These are phyloP conservation scores for Brachyalestes nurse DNA, from an alignment of 2,797 vertebrate genomes.

Conservation along the genomic window DNA sequence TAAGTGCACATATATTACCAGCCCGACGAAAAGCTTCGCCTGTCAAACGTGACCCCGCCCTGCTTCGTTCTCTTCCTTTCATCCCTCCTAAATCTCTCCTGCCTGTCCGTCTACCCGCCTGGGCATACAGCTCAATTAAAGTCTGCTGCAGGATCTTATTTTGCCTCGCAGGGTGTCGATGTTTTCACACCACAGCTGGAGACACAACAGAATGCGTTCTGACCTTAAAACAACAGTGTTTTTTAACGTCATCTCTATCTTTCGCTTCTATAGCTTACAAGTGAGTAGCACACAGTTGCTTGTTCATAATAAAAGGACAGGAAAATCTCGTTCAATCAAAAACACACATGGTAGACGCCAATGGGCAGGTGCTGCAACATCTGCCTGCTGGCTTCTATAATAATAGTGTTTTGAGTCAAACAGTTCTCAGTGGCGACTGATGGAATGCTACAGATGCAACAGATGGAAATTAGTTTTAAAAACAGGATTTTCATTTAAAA, in stretches of 20 bases:
- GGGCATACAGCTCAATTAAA: constrained; percentile 76
- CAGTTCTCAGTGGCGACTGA: background rate
- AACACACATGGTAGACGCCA: background rate
- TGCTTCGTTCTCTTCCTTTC: constrained; percentile 55
- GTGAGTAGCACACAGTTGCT: background rate
- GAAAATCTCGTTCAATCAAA: background rate
- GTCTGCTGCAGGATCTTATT: constrained; percentile 40
- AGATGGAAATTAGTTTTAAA: background rate
- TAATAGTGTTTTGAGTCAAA: no score
- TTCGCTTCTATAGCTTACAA: background rate
- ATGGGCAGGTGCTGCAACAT: background rate
- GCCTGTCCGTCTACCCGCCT: constrained; percentile 73
- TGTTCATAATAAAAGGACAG: background rate
- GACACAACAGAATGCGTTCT: background rate
- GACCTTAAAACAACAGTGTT: background rate
- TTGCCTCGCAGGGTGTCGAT: constrained; percentile 9
- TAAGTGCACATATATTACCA: constrained; percentile 60
- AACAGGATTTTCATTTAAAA: background rate
- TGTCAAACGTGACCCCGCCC: constrained; percentile 65
- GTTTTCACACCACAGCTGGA: constrained; percentile 21
- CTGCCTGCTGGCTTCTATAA: no score
- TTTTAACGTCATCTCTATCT: background rate
- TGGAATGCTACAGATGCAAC: background rate
- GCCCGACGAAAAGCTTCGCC: constrained; percentile 57
- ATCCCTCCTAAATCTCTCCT: constrained; percentile 66